These are phyloP conservation scores for Orchesella cincta DNA, from an alignment of 1,140 invertebrate genomes.

Conservation along the genomic window DNA sequence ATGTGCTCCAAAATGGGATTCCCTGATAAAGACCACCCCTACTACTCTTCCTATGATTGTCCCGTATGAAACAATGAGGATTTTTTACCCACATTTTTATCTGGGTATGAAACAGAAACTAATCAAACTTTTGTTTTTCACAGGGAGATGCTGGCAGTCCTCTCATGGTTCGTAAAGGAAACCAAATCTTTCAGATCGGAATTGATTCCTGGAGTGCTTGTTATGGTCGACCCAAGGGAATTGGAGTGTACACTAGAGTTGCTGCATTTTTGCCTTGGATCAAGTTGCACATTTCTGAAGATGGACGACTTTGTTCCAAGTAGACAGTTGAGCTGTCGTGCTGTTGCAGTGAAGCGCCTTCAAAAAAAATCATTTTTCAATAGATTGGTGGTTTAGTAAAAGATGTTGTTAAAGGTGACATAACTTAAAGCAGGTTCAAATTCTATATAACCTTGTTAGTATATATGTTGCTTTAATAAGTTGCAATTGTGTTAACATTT, in stretches of 20 bases:
- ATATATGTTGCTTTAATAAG: no score
- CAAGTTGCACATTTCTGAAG: conserved; percentile 40
- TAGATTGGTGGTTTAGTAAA: no score
- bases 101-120: no score
- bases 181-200: conserved; percentile 39
- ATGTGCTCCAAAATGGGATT: conserved; percentile 40
- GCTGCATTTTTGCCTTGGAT: conserved; percentile 43
- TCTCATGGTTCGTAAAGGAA: conserved; percentile 24
- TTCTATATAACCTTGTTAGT: no score
- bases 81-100: not conserved
- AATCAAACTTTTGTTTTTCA: not conserved
- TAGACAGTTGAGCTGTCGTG: not conserved
- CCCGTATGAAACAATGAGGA: conserved; percentile 33
- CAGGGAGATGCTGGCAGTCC: conserved; percentile 44
- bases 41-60: conserved; percentile 41
- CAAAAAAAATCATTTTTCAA: no score
- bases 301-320: conserved; percentile 40
- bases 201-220: conserved; percentile 47
- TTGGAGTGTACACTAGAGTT: conserved; percentile 42
- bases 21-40: conserved; percentile 35
- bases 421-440: no score
- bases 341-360: not conserved
- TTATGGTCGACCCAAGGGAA: conserved; percentile 41
- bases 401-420: no score
- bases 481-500: no score